These are phyloP conservation scores for Gasteruption jaculator DNA, from an alignment of 2,888 invertebrate genomes.

Conservation along the genomic window DNA sequence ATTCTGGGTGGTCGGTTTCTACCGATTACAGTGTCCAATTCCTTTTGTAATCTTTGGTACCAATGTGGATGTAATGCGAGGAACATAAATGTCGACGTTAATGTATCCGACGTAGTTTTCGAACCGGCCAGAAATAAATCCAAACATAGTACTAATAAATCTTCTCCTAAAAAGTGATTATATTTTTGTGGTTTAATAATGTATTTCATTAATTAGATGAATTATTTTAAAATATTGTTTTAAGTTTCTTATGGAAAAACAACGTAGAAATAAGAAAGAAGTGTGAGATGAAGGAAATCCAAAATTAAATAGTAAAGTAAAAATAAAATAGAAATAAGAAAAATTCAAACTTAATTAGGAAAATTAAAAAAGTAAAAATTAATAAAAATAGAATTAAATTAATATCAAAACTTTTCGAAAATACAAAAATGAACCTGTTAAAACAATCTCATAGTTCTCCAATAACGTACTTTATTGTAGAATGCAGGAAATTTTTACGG, in stretches of 20 bases:
- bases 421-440: conserved; percentile 1
- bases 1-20: conserved; percentile 55
- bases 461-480: too few relatives aligned
- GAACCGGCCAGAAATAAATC: conserved; percentile 69
- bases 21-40: conserved; percentile 61
- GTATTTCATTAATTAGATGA: too few relatives aligned
- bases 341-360: not conserved
- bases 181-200: too few relatives aligned
- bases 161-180: conserved; percentile 41
- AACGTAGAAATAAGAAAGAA: too few relatives aligned
- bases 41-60: conserved; percentile 57
- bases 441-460: not conserved
- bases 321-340: not conserved
- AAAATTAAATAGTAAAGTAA: too few relatives aligned
- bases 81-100: conserved; percentile 59
- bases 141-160: conserved; percentile 55
- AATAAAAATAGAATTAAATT: not conserved
- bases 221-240: too few relatives aligned
- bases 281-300: too few relatives aligned
- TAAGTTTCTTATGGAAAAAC: too few relatives aligned
- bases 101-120: conserved; percentile 66
- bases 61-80: conserved; percentile 58
- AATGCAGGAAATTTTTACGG: too few relatives aligned
- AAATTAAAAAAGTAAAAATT: not conserved
- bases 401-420: not conserved